Base-by-base conservation (phyloP, 2,797 vertebrate species). In the Eremophila alpestris region DNA sequence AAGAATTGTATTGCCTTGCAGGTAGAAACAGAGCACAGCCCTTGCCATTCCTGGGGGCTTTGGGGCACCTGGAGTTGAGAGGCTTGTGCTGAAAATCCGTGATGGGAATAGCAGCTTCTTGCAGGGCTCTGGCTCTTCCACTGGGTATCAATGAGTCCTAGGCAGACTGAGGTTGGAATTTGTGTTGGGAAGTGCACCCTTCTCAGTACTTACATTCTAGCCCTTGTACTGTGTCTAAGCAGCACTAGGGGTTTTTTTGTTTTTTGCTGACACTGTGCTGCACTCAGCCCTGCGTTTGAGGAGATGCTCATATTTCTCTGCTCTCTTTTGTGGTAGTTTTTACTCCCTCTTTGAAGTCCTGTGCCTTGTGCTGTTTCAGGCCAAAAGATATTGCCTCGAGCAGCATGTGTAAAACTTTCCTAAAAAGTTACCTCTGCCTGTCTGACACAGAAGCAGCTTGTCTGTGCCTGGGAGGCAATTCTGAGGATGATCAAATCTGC, bases 401-500 rank as follows among this genome's bases (percentile, higher is more conserved):
- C 87, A 89, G 36, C 41, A 5, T 13, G 65, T 40, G 65, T 78
- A 89, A 92, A 75, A 81, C 51, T 89, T 96, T 94, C 94, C 87
- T 76, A 24, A 74, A 88, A 82, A 24, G 54, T n/a, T 91, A 81
- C 89, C 87, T 73, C 84, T 91, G 59, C 16, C 36, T 87, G 64
- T 89, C 60, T 88, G 45, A 55, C 43, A 74, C 1, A 83, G 84
- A 90, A 79, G 49, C 2, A 86, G 62, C 58, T 89, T 87, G 91
- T 91, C 55, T 88, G 60, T 75, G 63, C 64, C 79, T 32, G 69
- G 93, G 79, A 83, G 94, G 87, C 41, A 92, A 91, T 75, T 48
- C 11, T 22, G 79, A 81, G 82, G 62, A 87, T 95, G 92, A 94
- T 87, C 92, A 89, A 92, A 89, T 55, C 69, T 77, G 75, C 52